Percentiles rank a stretch among this genome's conserved stretches.
phyloP scores from a whole-genome alignment of 2,113 vertebrate genomes.

The Sinocyclocheilus anophthalmus region DNA sequence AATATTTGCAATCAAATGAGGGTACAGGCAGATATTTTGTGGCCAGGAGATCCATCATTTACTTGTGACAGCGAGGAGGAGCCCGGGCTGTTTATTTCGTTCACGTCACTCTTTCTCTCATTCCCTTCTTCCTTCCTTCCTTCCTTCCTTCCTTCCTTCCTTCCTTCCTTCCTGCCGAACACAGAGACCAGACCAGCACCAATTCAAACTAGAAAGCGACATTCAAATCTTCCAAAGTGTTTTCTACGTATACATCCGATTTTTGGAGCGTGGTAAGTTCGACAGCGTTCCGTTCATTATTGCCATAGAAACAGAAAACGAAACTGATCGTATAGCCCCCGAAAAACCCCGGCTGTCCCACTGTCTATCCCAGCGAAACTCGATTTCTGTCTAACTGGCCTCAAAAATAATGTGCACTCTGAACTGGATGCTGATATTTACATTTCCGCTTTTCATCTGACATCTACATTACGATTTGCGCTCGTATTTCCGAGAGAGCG shows the following conservation, averaged over 20 bases:
- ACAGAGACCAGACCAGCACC: slow-evolving; percentile 66
- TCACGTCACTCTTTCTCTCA: slow-evolving; percentile 72
- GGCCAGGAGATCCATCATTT: slow-evolving; percentile 23
- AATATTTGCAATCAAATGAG: neutral
- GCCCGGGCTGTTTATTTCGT: slow-evolving; percentile 77
- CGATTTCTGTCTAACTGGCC: slow-evolving; percentile 65
- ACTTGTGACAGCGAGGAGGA: slow-evolving; percentile 54
- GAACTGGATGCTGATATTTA: slow-evolving; percentile 51
- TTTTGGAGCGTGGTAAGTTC: slow-evolving; percentile 80
- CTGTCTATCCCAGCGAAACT: slow-evolving; percentile 71
- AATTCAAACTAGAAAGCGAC: slow-evolving; percentile 64
- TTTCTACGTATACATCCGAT: slow-evolving; percentile 79
- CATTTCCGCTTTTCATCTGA: slow-evolving; percentile 51
- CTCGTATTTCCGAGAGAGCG: slow-evolving; percentile 44
- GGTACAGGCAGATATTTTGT: neutral
- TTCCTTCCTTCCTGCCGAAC: slow-evolving; percentile 64
- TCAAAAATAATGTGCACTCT: slow-evolving; percentile 49
- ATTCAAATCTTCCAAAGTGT: slow-evolving; percentile 68
- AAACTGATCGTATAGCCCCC: slow-evolving; percentile 63
- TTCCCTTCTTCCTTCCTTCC: slow-evolving; percentile 71
- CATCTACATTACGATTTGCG: slow-evolving; percentile 37
- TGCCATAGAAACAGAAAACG: slow-evolving; percentile 22
- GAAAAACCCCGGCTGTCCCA: slow-evolving; percentile 62
- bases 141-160: slow-evolving; percentile 74
- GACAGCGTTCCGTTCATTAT: slow-evolving; percentile 35